phyloP scores from a whole-genome alignment of 2,113 vertebrate genomes.

The Percopsis transmontana region DNA sequence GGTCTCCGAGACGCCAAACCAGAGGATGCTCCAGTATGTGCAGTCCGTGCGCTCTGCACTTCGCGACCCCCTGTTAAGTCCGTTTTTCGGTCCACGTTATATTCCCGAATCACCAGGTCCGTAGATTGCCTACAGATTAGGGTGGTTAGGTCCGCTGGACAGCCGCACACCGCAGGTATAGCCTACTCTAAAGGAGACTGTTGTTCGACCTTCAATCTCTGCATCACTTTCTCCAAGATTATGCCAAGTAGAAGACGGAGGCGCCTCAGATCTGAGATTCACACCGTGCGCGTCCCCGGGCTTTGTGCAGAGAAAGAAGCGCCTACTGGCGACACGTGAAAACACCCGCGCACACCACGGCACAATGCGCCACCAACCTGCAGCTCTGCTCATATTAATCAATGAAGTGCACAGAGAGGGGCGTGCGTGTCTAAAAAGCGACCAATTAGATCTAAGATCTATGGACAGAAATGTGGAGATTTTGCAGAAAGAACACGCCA shows the following conservation, averaged over 20 bases:
- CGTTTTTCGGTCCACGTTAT: slow-evolving; percentile 31
- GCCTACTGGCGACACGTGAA: slow-evolving; percentile 70
- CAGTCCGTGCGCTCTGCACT: slow-evolving; percentile 26
- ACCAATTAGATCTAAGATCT: no score
- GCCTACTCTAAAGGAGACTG: not conserved
- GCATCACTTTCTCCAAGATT: slow-evolving; percentile 43
- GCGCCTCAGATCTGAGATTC: slow-evolving; percentile 58
- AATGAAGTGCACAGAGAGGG: not conserved
- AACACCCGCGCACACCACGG: slow-evolving; percentile 45
- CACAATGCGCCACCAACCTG: slow-evolving; percentile 64
- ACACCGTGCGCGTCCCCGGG: slow-evolving; percentile 65
- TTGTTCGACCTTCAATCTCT: slow-evolving; percentile 36
- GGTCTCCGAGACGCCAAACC: slow-evolving; percentile 5
- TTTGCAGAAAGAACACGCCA: not conserved
- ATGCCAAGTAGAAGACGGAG: slow-evolving; percentile 49
- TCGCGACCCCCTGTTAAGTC: slow-evolving; percentile 4
- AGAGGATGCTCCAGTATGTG: slow-evolving; percentile 24
- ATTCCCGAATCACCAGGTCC: slow-evolving; percentile 45
- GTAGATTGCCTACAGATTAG: not conserved
- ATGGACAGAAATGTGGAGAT: not conserved
- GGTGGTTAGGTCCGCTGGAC: not conserved
- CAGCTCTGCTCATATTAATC: slow-evolving; percentile 37
- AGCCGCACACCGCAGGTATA: not conserved
- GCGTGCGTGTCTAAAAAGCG: not conserved
- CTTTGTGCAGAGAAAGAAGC: slow-evolving; percentile 70